Evolutionary conservation across 2,797 vertebrate genomes (phyloP).

Genomic region (Girardinus metallicus): DNA sequence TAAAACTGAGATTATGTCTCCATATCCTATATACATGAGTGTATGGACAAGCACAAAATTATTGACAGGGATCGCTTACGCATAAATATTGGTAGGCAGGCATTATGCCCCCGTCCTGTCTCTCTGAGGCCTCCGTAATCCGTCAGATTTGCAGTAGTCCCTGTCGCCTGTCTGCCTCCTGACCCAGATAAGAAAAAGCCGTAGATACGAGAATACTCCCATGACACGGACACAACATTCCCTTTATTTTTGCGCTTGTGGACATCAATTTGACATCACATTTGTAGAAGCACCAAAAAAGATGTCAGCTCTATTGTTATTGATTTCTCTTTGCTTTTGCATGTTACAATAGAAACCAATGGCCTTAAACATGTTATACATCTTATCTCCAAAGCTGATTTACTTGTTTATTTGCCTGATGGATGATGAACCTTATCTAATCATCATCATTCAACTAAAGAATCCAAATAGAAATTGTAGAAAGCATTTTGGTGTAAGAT

Average conservation of each 20-base stretch:
- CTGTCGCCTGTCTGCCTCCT: conserved; percentile 54
- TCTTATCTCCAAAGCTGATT: conserved; percentile 68
- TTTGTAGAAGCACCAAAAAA: conserved; percentile 17
- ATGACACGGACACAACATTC: conserved; percentile 50
- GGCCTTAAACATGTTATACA: conserved; percentile 80
- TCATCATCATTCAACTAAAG: background rate
- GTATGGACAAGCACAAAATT: conserved; percentile 55
- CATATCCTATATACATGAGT: conserved; percentile 21
- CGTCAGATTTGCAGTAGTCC: conserved; percentile 71
- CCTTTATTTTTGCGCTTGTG: conserved; percentile 24
- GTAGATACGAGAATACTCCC: conserved; percentile 43
- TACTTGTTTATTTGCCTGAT: conserved; percentile 33
- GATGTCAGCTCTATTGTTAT: conserved; percentile 20
- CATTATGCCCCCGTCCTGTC: conserved; percentile 25
- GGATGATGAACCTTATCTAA: conserved; percentile 24
- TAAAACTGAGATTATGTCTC: conserved; percentile 9
- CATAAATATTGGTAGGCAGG: conserved; percentile 26
- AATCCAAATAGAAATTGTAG: conserved; percentile 42
- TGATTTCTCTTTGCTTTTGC: conserved; percentile 59
- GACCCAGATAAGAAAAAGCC: conserved; percentile 74
- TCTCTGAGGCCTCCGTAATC: conserved; percentile 66
- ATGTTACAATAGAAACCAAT: conserved; percentile 76
- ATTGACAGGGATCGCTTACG: conserved; percentile 17
- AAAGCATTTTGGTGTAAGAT: conserved; percentile 33
- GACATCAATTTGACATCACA: conserved; percentile 14